Evolutionary conservation across 2,797 vertebrate genomes (phyloP).

Genomic region (Xiphorhynchus erythropygius): DNA sequence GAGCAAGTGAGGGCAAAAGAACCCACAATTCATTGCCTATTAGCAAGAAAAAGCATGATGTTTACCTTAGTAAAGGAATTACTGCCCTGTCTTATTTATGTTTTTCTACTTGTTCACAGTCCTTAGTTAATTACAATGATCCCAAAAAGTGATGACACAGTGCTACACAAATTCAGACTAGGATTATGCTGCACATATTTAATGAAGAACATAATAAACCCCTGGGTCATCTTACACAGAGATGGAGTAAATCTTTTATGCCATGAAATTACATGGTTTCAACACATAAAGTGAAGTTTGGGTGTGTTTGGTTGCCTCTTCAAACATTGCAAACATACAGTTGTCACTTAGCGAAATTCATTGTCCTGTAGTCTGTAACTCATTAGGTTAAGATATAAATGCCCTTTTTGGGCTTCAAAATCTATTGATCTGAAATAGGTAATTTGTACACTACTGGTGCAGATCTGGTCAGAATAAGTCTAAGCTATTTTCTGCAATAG

Average conservation of each 20-base stretch:
- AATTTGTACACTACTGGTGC: neutral
- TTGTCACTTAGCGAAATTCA: neutral
- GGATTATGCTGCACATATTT: neutral
- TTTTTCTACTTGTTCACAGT: neutral
- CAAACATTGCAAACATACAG: rapidly evolving
- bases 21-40: neutral
- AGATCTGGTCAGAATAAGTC: conserved; percentile 11
- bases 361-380: neutral
- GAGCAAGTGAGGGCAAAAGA: neutral
- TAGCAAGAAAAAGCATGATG: neutral
- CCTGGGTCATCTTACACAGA: neutral
- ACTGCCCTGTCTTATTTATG: neutral
- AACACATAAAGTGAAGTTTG: neutral
- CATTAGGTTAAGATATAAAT: neutral
- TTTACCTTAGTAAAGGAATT: neutral
- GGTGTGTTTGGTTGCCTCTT: neutral
- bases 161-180: neutral
- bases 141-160: neutral
- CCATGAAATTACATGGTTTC: neutral
- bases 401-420: neutral
- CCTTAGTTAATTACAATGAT: neutral
- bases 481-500: neutral
- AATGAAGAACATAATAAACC: neutral
- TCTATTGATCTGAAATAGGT: neutral
- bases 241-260: neutral